Evolutionary conservation across 2,113 vertebrate genomes (phyloP), one percentile per base, ranked within the genome.

Genomic region (Bujurquina vittata): DNA sequence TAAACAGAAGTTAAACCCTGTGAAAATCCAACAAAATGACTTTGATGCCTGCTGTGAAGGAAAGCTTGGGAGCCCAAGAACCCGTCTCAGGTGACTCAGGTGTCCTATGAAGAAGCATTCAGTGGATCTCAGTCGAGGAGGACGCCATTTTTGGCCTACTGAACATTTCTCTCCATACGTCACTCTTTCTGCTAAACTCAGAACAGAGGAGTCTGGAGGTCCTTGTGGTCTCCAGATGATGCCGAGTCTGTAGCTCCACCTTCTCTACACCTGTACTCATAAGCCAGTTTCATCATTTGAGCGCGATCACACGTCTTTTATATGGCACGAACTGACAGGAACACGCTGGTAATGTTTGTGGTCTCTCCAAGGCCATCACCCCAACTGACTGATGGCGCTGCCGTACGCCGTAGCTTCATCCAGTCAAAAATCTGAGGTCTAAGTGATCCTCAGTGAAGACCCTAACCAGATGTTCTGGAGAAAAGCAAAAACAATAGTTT

Each of bases 91-190:
- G n/a, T n/a, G 15, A 1, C 63, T 67, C 40, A 15, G 17, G 20
- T 54, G 18, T 9, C 8, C 18, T 9, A 4, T 5, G 7, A 7
- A 54, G 7, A 54, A 20, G 18, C 52, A n/a, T 11, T 69, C 63
- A 49, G 4, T 9, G 46, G 23, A 20, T 7, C 23, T 69, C 5
- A 0, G 43, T 20, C 3, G 23, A 72, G 26, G 65, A 72, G 10
- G 0, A 2, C 15, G 22, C 8, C 40, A 3, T 2, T 18, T 15
- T 5, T 0, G 62, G 62, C 23, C 15, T 5, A 18, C 46, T 3
- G 17, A 17, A 20, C 43, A 14, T 52, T 18, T 52, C 46, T 49
- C 15, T 18, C 46, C 17, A 52, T 46, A 14, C 3, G 12, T 4
- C 49, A 3, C 23, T 46, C 37, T 75, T 80, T 80, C 78, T 60